Conservation (phyloP, 2,888 invertebrate genomes). For the Dugesia japonica region DNA sequence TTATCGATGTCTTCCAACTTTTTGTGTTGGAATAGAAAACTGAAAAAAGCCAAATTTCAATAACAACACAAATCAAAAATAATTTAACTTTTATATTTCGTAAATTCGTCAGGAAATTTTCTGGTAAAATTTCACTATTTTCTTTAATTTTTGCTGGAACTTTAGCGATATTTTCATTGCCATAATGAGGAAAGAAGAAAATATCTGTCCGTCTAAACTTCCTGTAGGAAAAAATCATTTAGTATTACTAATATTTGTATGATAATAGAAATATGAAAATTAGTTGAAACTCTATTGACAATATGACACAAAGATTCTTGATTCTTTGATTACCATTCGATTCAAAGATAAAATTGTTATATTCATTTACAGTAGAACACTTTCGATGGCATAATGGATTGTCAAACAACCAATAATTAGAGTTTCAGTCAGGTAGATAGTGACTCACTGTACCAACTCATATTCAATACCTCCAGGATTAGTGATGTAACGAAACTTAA, state of each 20-base stretch:
- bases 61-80: too few relatives aligned
- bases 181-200: constrained; percentile 79
- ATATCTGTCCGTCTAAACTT: neutral
- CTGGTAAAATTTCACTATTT: constrained; percentile 50
- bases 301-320: constrained; percentile 78
- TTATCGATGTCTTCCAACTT: constrained; percentile 73
- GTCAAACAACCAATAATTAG: constrained; percentile 75
- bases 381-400: constrained; percentile 90
- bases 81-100: neutral
- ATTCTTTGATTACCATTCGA: constrained; percentile 69
- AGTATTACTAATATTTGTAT: too few relatives aligned
- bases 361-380: constrained; percentile 84
- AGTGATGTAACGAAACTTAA: too few relatives aligned
- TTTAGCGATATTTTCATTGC: constrained; percentile 76
- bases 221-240: too few relatives aligned
- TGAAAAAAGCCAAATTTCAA: constrained; percentile 38
- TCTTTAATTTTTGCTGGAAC: constrained; percentile 73
- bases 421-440: too few relatives aligned
- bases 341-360: constrained; percentile 71
- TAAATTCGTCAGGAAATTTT: constrained; percentile 29
- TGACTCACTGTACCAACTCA: too few relatives aligned
- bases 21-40: constrained; percentile 60
- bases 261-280: too few relatives aligned
- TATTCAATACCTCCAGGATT: too few relatives aligned
- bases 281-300: constrained; percentile 76